phyloP scores from a whole-genome alignment of 2,113 vertebrate species.

The western clawed frog (Xenopus tropicalis) region DNA sequence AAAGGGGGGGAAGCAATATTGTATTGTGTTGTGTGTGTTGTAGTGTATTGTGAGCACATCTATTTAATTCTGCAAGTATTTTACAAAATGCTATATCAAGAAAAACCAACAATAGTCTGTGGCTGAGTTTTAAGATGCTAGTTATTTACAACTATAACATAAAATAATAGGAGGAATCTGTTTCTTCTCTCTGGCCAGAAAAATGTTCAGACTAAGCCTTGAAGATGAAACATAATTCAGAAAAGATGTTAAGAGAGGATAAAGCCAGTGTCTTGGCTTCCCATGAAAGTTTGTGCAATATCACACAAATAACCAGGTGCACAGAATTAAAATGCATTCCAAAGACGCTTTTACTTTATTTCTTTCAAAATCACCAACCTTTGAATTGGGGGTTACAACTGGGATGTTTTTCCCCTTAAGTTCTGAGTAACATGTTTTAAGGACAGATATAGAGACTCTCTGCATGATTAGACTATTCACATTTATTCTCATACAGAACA shows the following conservation, averaged over 20 bases:
- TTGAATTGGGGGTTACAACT: background rate
- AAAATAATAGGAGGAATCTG: background rate
- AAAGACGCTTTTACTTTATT: slow-evolving; percentile 29
- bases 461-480: too few relatives aligned
- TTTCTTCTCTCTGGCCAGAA: background rate
- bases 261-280: slow-evolving; percentile 2
- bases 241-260: slow-evolving; percentile 26
- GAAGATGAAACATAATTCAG: background rate
- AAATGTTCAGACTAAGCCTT: background rate
- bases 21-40: too few relatives aligned
- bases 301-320: background rate
- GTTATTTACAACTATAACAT: background rate
- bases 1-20: too few relatives aligned
- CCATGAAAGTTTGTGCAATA: slow-evolving; percentile 32
- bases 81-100: too few relatives aligned
- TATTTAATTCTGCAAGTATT: too few relatives aligned
- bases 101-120: too few relatives aligned
- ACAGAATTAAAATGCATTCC: background rate
- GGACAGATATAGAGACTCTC: too few relatives aligned
- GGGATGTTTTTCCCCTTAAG: background rate
- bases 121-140: background rate
- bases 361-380: background rate
- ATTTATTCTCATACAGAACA: too few relatives aligned
- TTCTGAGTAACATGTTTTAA: background rate
- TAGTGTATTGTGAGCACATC: too few relatives aligned